Evolutionary conservation across 2,113 vertebrate species (phyloP).

Genomic region (Leptobrachium leishanense): DNA sequence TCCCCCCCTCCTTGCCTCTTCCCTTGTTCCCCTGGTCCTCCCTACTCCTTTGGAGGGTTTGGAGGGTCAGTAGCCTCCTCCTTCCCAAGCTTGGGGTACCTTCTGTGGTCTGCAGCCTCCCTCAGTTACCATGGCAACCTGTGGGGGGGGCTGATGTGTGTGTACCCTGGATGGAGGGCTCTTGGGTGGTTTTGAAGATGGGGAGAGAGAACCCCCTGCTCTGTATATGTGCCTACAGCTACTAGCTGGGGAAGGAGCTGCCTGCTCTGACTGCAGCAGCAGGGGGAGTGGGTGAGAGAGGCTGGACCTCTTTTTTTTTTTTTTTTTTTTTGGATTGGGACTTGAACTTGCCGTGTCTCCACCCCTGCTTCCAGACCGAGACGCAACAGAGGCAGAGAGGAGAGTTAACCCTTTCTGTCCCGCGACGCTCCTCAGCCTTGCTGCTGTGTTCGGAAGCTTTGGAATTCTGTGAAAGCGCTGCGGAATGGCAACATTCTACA

Average conservation of each 20-base stretch:
- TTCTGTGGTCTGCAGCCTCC: conserved; percentile 73
- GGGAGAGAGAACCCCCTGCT: background rate
- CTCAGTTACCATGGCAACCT: conserved; percentile 91
- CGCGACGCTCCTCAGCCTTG: background rate
- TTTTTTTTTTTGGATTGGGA: conserved; percentile 4
- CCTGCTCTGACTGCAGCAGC: background rate
- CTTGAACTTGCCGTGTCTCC: conserved; percentile 1
- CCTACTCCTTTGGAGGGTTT: background rate
- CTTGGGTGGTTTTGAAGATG: background rate
- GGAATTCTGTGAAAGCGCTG: background rate
- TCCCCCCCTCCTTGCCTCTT: conserved; percentile 50
- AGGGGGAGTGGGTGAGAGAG: conserved; percentile 10
- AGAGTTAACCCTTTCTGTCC: conserved; percentile 3
- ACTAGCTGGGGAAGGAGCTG: background rate
- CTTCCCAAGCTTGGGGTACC: conserved; percentile 17
- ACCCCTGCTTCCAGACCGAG: background rate
- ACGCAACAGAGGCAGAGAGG: conserved; percentile 2
- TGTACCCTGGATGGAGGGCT: background rate
- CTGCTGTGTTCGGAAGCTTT: background rate
- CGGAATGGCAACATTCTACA: background rate
- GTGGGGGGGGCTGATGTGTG: conserved; percentile 62
- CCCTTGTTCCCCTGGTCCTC: too few species aligned
- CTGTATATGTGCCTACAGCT: background rate
- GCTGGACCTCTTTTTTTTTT: background rate
- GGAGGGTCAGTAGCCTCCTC: conserved; percentile 15